Evolutionary conservation across 2,113 vertebrate genomes (phyloP), one percentile per base, ranked within the genome.

Genomic region (Anolis sagrei): DNA sequence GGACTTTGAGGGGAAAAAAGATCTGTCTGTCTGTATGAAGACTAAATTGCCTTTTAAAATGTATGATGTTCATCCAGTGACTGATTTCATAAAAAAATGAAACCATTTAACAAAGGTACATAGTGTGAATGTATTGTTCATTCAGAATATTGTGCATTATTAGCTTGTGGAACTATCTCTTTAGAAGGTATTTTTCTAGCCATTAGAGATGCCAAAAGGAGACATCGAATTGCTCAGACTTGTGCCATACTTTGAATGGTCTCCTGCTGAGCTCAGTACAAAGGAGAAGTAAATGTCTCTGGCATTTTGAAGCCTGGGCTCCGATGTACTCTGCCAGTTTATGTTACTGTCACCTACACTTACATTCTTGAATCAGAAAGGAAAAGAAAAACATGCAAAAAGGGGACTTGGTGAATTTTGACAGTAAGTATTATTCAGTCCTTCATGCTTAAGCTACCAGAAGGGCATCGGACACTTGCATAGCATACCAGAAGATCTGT

Each of bases 171-270:
- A 69, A 21, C 2, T 29, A 79, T 75, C 48, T 1, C 21, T 79
- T 70, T 49, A 9, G 18, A 48, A 86, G 64, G 4, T 54, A 1
- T 76, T 61, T 74, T 76, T 76, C 32, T 27, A 75, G 49, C 2
- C 70, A 21, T 82, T 79, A 48, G 87, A 75, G 3, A 83, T 39
- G 23, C n/a, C 86, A 68, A 39, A 75, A 78, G 2, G 27, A 86
- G 19, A 36, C 13, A 14, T 9, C 72, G 14, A 18, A 7, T 80
- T 85, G 73, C 19, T 1, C 25, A 49, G 21, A 0, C 64, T 76
- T 75, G n/a, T 18, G 16, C 68, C 7, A 36, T 36, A 14, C 14
- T 36, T 87, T 29, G 64, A 85, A 23, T 21, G 5, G 27, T 14
- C 18, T 79, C 48, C n/a, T 13, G 27, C 13, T 2, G 0, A 27